These are phyloP conservation scores for Harpagifer antarcticus DNA, from an alignment of 2,797 vertebrate species.

Conservation along the genomic window DNA sequence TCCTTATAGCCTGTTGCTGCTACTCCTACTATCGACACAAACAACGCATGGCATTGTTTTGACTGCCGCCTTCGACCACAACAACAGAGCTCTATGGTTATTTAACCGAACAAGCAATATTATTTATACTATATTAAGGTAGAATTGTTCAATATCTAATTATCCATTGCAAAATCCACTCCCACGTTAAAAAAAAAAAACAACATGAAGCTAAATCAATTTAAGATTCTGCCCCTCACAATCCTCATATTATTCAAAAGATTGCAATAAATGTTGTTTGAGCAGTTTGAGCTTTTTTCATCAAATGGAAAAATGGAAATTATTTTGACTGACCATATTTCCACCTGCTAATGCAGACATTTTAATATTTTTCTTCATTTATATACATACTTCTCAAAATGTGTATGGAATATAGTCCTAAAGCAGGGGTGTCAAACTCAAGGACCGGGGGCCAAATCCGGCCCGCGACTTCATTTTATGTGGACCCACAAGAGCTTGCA, in stretches of 20 bases:
- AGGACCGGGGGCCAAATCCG: too few species aligned
- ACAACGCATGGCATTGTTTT: conserved; percentile 71
- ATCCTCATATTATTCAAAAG: background rate
- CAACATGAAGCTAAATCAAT: background rate
- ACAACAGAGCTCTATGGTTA: conserved; percentile 9
- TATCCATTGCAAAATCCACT: background rate
- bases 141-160: background rate
- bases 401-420: background rate
- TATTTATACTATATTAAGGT: background rate
- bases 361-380: too few species aligned
- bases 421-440: too few species aligned
- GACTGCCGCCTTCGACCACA: conserved; percentile 23
- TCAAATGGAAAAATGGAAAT: background rate
- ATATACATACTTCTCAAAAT: background rate
- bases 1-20: conserved; percentile 62
- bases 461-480: too few species aligned
- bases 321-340: too few species aligned
- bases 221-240: background rate
- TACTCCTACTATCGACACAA: conserved; percentile 28
- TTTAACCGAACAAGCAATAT: background rate
- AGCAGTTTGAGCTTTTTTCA: background rate
- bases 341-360: too few species aligned
- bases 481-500: too few species aligned
- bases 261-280: background rate
- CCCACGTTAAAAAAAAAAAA: background rate